Evolutionary conservation across 2,113 vertebrate species (phyloP).

Genomic region (Forbesichthys papilliferus): DNA sequence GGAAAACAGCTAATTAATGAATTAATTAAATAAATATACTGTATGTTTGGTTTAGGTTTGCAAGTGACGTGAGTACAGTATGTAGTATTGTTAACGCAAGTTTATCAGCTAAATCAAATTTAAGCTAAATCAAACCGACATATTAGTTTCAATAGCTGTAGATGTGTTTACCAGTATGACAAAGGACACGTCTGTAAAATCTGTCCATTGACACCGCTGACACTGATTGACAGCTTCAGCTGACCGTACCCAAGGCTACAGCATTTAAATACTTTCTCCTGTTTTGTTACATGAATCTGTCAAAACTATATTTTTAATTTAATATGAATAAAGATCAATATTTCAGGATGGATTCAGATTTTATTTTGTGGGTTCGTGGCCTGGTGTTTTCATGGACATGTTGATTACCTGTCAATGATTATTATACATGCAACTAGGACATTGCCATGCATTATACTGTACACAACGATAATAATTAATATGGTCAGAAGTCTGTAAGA

Average conservation of each 20-base stretch:
- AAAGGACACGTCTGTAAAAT: slow-evolving; percentile 22
- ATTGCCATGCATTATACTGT: no score
- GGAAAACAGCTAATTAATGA: no score
- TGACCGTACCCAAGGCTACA: slow-evolving; percentile 55
- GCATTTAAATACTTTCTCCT: slow-evolving; percentile 89
- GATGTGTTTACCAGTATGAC: not conserved
- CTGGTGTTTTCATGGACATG: not conserved
- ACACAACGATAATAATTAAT: no score
- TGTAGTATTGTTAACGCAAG: no score
- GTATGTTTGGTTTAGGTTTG: no score
- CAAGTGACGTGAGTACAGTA: no score
- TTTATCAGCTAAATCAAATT: not conserved
- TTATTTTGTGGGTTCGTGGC: slow-evolving; percentile 8
- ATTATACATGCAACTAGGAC: no score
- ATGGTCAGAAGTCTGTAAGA: no score
- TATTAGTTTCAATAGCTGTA: not conserved
- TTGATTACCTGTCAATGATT: no score
- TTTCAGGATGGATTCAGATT: slow-evolving; percentile 64
- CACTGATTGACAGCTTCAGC: slow-evolving; percentile 17
- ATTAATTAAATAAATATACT: no score
- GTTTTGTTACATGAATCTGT: slow-evolving; percentile 99
- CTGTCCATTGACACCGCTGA: not conserved
- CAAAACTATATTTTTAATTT: slow-evolving; percentile 99
- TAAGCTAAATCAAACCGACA: not conserved
- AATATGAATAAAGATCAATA: slow-evolving; percentile 99